Evolutionary conservation across 2,797 vertebrate genomes (phyloP).

Genomic region (Novumbra hubbsi): DNA sequence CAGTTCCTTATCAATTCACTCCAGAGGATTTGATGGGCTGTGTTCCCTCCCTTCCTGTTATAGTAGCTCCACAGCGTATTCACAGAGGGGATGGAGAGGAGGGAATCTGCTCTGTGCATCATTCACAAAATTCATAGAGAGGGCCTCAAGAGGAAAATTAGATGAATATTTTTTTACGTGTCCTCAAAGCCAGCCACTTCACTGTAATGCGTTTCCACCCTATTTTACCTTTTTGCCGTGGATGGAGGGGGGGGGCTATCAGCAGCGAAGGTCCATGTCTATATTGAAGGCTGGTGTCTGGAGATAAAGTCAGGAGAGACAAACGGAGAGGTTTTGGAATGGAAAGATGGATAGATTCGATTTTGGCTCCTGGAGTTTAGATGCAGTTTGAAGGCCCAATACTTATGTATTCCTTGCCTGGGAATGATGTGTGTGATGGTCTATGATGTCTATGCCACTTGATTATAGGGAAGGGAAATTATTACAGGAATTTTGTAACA

Average conservation of each 20-base stretch:
- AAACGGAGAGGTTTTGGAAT: constrained; percentile 35
- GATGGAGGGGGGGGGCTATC: constrained; percentile 35
- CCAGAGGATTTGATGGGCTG: constrained; percentile 67
- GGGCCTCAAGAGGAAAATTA: constrained; percentile 67
- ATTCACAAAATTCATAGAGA: constrained; percentile 71
- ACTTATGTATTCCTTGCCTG: not conserved
- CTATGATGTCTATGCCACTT: constrained; percentile 11
- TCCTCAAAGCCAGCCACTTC: constrained; percentile 56
- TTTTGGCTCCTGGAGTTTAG: constrained; percentile 1
- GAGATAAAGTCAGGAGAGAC: constrained; percentile 59
- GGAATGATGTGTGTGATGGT: not conserved
- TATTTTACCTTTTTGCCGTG: constrained; percentile 61
- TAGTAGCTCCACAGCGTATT: constrained; percentile 65
- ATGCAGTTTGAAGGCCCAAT: not conserved
- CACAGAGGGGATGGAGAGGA: constrained; percentile 55
- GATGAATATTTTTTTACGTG: constrained; percentile 58
- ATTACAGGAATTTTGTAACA: constrained; percentile 48
- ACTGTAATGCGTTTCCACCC: constrained; percentile 61
- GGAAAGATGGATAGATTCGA: constrained; percentile 38
- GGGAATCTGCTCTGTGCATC: constrained; percentile 64
- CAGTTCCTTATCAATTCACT: constrained; percentile 72
- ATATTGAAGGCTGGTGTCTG: constrained; percentile 56
- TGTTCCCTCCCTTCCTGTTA: constrained; percentile 67
- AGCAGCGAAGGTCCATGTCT: constrained; percentile 18
- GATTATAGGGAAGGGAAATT: constrained; percentile 27